Conservation (phyloP, 2,797 vertebrate genomes). For the Etheostoma perlongum region DNA sequence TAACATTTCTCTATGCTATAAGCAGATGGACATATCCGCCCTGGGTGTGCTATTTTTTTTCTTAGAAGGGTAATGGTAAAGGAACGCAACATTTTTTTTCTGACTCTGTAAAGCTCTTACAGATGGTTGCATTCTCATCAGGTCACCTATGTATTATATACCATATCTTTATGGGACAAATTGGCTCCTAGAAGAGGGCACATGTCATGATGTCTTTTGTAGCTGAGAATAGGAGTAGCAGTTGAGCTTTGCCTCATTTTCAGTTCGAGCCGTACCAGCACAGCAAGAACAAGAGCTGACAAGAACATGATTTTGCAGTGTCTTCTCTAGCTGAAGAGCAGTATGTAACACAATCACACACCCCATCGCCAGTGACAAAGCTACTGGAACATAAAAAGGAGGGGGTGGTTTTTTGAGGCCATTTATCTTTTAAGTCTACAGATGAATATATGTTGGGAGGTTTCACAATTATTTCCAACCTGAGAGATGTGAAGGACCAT, state of each 20-base stretch:
- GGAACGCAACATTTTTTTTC: background rate
- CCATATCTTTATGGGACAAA: constrained; percentile 13
- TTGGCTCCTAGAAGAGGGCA: background rate
- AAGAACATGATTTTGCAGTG: constrained; percentile 45
- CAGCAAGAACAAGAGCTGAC: constrained; percentile 26
- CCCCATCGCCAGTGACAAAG: constrained; percentile 41
- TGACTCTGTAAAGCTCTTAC: background rate
- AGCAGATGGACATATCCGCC: constrained; percentile 1
- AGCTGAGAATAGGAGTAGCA: constrained; percentile 18
- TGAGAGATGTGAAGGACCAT: constrained; percentile 17
- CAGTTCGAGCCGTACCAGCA: background rate
- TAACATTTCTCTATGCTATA: background rate
- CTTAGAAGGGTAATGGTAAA: background rate
- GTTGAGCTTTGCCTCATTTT: constrained; percentile 12
- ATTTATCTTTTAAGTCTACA: constrained; percentile 32
- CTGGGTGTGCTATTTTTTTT: background rate
- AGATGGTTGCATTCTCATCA: constrained; percentile 13
- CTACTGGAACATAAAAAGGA: constrained; percentile 32
- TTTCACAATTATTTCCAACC: constrained; percentile 19
- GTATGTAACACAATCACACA: constrained; percentile 35
- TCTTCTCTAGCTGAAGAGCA: constrained; percentile 54
- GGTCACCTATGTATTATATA: constrained; percentile 29
- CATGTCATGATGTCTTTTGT: constrained; percentile 11
- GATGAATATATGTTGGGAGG: constrained; percentile 29
- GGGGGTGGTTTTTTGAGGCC: constrained; percentile 37